A percentile compares a stretch with the other conserved stretches of the same genome.
Evolutionary conservation across 2,797 vertebrate genomes (phyloP).

Genomic region (Octomys mimax): DNA sequence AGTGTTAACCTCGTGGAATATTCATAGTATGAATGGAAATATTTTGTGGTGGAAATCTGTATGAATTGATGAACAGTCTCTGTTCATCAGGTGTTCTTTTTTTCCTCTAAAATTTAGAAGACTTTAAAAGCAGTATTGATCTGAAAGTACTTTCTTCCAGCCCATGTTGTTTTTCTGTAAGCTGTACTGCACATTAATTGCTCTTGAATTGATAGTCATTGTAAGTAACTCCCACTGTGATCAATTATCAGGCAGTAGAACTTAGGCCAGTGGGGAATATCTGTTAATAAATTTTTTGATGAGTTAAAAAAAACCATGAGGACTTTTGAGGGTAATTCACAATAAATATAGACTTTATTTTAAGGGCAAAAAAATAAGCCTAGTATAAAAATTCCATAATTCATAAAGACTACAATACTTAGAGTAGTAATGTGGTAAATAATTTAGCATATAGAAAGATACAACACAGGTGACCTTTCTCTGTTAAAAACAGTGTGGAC

Average conservation of each 20-base stretch:
- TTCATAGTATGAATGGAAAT: not conserved
- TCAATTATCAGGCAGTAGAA: slow-evolving; percentile 68
- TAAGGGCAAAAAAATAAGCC: not conserved
- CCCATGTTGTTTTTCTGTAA: slow-evolving; percentile 59
- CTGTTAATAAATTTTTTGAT: slow-evolving; percentile 68
- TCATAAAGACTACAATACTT: not conserved
- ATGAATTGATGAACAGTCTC: not conserved
- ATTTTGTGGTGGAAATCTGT: slow-evolving; percentile 18
- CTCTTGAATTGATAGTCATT: slow-evolving; percentile 72
- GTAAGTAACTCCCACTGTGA: slow-evolving; percentile 69
- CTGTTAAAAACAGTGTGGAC: not conserved
- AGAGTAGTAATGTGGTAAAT: not conserved
- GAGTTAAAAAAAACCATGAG: slow-evolving; percentile 38
- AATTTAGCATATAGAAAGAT: slow-evolving; percentile 14
- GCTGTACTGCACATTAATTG: slow-evolving; percentile 64
- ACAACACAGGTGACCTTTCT: not conserved
- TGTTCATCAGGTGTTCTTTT: slow-evolving; percentile 58
- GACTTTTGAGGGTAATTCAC: slow-evolving; percentile 24
- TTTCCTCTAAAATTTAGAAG: slow-evolving; percentile 54
- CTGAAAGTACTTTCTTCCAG: slow-evolving; percentile 70
- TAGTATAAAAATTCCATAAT: slow-evolving; percentile 1
- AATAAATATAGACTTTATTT: slow-evolving; percentile 55
- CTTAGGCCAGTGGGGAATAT: slow-evolving; percentile 54
- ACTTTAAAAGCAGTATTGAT: slow-evolving; percentile 65
- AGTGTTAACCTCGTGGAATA: not conserved